Base-by-base conservation (phyloP, 2,113 vertebrate genomes). In the Cheilinus undulatus region DNA sequence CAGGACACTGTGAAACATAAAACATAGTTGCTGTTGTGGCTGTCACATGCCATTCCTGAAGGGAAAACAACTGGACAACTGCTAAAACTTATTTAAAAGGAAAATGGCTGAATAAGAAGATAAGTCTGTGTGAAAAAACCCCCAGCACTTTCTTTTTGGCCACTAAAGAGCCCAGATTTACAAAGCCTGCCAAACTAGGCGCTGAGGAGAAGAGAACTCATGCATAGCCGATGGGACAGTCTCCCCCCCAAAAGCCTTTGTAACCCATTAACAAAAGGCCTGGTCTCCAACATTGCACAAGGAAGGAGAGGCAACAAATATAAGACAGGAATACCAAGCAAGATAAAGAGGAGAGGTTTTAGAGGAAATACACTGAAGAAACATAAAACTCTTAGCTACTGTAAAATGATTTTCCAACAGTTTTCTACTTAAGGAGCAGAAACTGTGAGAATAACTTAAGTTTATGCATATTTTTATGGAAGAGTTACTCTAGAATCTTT, bases 111-210 rank as follows among this genome's bases (percentile, higher is more conserved):
- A 85, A 87, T 91, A 79, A 88, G 77, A 77, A 80, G 53, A 60
- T 40, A 60, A 76, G 86, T 87, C 83, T 92, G 88, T 93, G 85
- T 82, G 76, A n/a, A n/a, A n/a, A n/a, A n/a, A n/a, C n/a, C n/a
- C n/a, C n/a, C n/a, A n/a, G n/a, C n/a, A n/a, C n/a, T n/a, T n/a
- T n/a, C n/a, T n/a, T n/a, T n/a, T 76, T 26, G 69, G 77, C 43
- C 73, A 66, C 74, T 73, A 86, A 80, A 84, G 73, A 83, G 69
- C 80, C 71, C 70, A 73, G 86, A 68, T 73, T 83, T 78, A 93
- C 90, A 90, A 92, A 92, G 89, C 69, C 69, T 27, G 69, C 86
- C 87, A 90, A 91, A 90, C 83, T 77, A 89, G 82, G 79, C 83
- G 64, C 83, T 84, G 87, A 88, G 83, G 70, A 58, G 69, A 89